Evolutionary conservation across 1,140 invertebrate species (phyloP).

Genomic region (Marisa cornuarietis): DNA sequence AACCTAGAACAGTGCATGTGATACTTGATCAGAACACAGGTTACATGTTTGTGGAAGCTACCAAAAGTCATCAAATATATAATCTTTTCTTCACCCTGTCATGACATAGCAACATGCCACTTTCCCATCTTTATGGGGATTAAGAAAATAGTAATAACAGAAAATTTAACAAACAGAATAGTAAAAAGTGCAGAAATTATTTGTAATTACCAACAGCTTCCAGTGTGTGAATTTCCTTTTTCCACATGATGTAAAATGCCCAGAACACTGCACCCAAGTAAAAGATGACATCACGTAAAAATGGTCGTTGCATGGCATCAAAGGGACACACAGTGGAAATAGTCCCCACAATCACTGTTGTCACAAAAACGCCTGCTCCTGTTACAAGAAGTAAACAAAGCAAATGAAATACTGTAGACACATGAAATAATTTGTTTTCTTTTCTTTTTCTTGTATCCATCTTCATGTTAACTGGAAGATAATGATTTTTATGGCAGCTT

Average conservation of each 20-base stretch:
- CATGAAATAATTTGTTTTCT: neutral
- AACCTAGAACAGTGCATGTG: conserved; percentile 66
- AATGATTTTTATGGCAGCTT: neutral
- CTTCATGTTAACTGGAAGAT: neutral
- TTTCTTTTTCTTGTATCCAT: neutral
- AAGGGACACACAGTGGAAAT: conserved; percentile 73
- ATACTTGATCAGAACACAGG: neutral
- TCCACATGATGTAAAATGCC: conserved; percentile 67
- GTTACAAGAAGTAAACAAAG: neutral
- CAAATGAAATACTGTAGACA: neutral
- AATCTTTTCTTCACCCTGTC: neutral
- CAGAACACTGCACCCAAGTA: conserved; percentile 71
- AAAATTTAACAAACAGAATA: too few relatives aligned
- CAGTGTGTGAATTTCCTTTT: conserved; percentile 64
- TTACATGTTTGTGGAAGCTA: too few relatives aligned
- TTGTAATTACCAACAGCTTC: conserved; percentile 66
- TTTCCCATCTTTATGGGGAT: neutral
- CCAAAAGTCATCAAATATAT: neutral
- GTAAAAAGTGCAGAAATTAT: neutral
- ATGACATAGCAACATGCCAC: neutral
- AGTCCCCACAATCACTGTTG: conserved; percentile 73
- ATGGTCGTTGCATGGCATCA: conserved; percentile 70
- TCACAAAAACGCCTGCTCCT: conserved; percentile 68
- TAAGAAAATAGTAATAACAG: neutral
- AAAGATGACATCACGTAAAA: conserved; percentile 76